Evolutionary conservation across 2,797 vertebrate genomes (phyloP), one percentile per base, ranked within the genome.

Genomic region (Schizopygopsis pylzovi): DNA sequence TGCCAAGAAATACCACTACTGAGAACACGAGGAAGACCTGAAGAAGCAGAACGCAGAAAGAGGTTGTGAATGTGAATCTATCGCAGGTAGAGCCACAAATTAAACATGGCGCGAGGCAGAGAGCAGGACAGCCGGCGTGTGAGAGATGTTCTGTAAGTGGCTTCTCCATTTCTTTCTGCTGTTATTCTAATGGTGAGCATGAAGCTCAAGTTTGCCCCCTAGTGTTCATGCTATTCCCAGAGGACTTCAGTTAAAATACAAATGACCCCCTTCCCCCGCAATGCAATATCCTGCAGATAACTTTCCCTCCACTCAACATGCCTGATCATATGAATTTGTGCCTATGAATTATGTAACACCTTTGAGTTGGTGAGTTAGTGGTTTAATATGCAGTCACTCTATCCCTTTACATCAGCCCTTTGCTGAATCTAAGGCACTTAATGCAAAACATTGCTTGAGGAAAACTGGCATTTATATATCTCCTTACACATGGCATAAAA

Each of bases 151-250:
- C 39, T n/a, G 33, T 73, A 86, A 80, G 65, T 68, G 79, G 45
- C 71, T 85, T 88, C 84, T 75, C 85, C 9, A 11, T 68, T 77
- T 56, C 70, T 73, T 61, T 75, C 70, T 78, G 52, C 65, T 65
- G 79, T 56, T 16, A 2, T 49, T 83, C 47, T 86, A 79, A 81
- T 75, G 85, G 65, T 54, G 63, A 83, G 61, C 90, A 83, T 85
- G 89, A 95, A 93, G 94, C 92, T 93, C 91, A 94, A 95, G 94
- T 85, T 90, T 95, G 95, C 95, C 95, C 94, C 93, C 95, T 95
- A 94, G 95, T 96, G 95, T 91, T 94, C 91, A 93, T 83, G 82
- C 6, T 15, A 9, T 77, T 91, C 90, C 89, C 88, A 86, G 76
- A 86, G 89, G 91, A 88, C 85, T 88, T 59, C 20, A 81, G 54